Evolutionary conservation across 2,888 invertebrate genomes (phyloP).

Genomic region (Hypomecis punctinalis): DNA sequence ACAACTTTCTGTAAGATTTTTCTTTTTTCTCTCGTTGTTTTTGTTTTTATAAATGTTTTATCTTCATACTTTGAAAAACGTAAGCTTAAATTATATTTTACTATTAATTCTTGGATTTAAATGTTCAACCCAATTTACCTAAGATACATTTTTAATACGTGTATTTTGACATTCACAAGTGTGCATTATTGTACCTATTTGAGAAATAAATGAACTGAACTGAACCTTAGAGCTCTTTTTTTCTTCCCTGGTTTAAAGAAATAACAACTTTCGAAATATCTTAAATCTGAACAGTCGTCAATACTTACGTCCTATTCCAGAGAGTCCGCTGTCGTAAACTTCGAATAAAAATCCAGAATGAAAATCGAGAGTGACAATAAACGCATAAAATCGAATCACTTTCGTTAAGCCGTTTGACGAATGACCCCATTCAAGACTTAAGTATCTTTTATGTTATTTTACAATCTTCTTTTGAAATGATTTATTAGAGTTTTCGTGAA

Average conservation of each 20-base stretch:
- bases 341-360: constrained; percentile 38
- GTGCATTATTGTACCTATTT: no score
- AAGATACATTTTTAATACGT: no score
- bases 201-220: no score
- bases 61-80: no score
- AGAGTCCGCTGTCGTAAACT: constrained; percentile 23
- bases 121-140: no score
- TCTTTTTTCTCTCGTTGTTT: no score
- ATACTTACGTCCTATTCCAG: constrained; percentile 9
- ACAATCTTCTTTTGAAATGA: constrained; percentile 44
- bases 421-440: constrained; percentile 44
- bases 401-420: constrained; percentile 47
- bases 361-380: constrained; percentile 48
- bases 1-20: no score
- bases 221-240: no score
- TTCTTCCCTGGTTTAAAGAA: neutral
- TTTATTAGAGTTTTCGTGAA: constrained; percentile 41
- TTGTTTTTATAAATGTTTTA: no score
- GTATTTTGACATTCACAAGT: no score
- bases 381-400: constrained; percentile 46
- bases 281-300: neutral
- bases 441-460: constrained; percentile 43
- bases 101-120: no score
- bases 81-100: no score
- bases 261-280: neutral